Conservation (phyloP, 2,888 invertebrate species). For the Protophormia terraenovae region DNA sequence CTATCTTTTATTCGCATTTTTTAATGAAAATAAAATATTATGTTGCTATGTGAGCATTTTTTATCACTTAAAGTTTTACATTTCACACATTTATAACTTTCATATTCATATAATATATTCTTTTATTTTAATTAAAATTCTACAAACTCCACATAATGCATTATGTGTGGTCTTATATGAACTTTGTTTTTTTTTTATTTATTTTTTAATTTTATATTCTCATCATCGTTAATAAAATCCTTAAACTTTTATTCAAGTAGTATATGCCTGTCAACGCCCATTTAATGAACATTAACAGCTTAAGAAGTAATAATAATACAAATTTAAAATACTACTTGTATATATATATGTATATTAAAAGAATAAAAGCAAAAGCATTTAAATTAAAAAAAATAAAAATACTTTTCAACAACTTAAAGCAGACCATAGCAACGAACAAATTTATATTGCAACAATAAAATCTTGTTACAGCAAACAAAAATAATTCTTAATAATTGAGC, state of each 20-base stretch:
- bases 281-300: constrained; percentile 63
- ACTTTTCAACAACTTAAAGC: constrained; percentile 30
- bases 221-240: constrained; percentile 29
- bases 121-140: too few species aligned
- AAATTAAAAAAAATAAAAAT: constrained; percentile 11
- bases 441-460: constrained; percentile 19
- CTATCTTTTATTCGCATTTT: neutral
- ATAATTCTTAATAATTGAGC: constrained; percentile 49
- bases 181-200: neutral
- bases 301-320: constrained; percentile 39
- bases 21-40: too few species aligned
- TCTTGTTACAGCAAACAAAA: constrained; percentile 19
- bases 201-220: neutral
- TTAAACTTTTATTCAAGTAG: constrained; percentile 54
- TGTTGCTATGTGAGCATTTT: too few species aligned
- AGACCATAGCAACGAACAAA: neutral
- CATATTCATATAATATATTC: too few species aligned
- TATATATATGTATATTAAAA: too few species aligned
- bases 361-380: neutral
- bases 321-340: constrained; percentile 14
- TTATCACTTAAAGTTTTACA: too few species aligned
- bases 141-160: neutral
- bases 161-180: constrained; percentile 36
- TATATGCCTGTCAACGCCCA: constrained; percentile 62
- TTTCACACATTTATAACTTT: too few species aligned